These are phyloP conservation scores for Oreochromis tanganicae DNA, from an alignment of 2,113 vertebrate species.

Conservation along the genomic window DNA sequence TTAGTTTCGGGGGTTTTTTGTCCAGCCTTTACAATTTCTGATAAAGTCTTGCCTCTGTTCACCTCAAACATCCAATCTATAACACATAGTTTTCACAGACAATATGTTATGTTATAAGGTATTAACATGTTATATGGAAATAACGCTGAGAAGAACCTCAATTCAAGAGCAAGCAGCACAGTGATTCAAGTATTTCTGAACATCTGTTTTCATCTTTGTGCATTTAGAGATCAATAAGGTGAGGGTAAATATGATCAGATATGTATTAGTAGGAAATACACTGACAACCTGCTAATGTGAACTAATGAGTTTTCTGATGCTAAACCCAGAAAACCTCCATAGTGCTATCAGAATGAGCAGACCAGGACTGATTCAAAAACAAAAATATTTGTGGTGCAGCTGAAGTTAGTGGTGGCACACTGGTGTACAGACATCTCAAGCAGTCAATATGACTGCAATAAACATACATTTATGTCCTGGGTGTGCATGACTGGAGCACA, in stretches of 20 bases:
- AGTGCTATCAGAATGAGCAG: background rate
- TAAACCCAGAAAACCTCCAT: background rate
- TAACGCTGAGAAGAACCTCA: background rate
- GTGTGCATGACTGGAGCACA: background rate
- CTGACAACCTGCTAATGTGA: background rate
- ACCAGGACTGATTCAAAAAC: background rate
- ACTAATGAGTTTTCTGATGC: background rate
- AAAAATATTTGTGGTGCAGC: background rate
- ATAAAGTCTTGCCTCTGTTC: background rate
- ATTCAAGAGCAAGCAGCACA: background rate
- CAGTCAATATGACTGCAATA: background rate
- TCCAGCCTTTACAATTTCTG: background rate
- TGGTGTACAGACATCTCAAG: background rate
- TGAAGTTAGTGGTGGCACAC: background rate
- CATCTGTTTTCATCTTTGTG: background rate
- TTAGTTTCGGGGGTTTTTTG: rapidly evolving
- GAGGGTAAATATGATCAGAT: background rate
- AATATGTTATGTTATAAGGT: background rate
- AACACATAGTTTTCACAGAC: background rate
- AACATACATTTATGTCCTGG: background rate
- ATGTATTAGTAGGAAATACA: background rate
- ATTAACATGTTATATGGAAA: background rate
- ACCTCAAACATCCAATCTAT: background rate
- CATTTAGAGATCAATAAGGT: background rate
- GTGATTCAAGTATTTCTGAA: background rate